Evolutionary conservation across 2,888 invertebrate species (phyloP), one percentile per base, ranked within the genome.

Genomic region (Himalopsyche kuldschensis): DNA sequence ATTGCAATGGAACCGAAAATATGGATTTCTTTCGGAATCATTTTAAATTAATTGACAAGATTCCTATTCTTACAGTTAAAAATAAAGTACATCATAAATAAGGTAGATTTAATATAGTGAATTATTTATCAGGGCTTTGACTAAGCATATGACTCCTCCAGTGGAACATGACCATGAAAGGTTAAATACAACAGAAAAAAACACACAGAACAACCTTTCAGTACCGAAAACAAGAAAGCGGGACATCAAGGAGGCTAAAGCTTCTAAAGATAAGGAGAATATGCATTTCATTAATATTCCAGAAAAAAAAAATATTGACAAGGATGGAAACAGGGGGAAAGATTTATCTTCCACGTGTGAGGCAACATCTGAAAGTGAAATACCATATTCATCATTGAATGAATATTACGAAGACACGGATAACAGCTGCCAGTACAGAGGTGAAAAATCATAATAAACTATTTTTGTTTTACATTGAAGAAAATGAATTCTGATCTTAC

Each of bases 141-240:
- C 95, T 20, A 94, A 94, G 88, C 95, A 95, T 88, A 93, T 95
- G 89, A 94, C 94, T 0, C 94, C 94, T 1, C 93, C 94, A 0
- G 90, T 91, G 0, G 87, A 88, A 89, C 41, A 89, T 90, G 88
- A 89, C 90, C 90, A 89, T 89, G 87, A 89, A 91, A 89, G 90
- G 89, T 8, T 89, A 90, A 86, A 87, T 91, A 75, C 87, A 90
- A 85, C 90, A 90, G 79, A 87, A 89, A 81, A 91, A 90, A 87
- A 91, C 88, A 90, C 86, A 89, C 89, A 79, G 88, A 90, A 86
- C 82, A 91, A 78, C 80, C 79, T 84, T 3, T 82, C 79, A 24
- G 78, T 85, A 17, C 85, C 85, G n/a, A 85, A 83, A 82, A 86
- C 17, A 80, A 86, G 47, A 4, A 82, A 81, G 11, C 82, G 80